phyloP scores from a whole-genome alignment of 1,140 invertebrate species.

The Formica exsecta region DNA sequence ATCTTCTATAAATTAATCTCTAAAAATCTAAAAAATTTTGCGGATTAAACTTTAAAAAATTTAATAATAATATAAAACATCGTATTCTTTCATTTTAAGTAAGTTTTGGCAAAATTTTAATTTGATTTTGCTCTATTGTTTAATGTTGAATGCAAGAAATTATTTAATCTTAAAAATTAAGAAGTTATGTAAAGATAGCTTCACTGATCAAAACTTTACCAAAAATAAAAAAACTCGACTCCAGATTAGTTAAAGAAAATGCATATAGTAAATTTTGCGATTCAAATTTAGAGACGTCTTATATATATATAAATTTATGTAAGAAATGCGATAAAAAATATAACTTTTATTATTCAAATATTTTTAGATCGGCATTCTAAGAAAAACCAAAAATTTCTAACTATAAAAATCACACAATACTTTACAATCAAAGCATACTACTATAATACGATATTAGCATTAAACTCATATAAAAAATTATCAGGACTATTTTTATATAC shows the following conservation, averaged over 20 bases:
- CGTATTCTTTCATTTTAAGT: slow-evolving; percentile 19
- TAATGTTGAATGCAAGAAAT: neutral
- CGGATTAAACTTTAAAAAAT: slow-evolving; percentile 1
- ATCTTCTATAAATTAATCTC: slow-evolving; percentile 17
- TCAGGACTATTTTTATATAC: slow-evolving; percentile 10
- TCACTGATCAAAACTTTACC: neutral
- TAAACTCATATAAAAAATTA: slow-evolving; percentile 16
- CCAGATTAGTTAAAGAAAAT: slow-evolving; percentile 12
- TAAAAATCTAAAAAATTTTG: neutral
- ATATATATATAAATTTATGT: neutral
- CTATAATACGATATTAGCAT: slow-evolving; percentile 23
- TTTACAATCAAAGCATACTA: neutral
- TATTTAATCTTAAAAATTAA: slow-evolving; percentile 29
- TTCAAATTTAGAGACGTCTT: slow-evolving; percentile 22
- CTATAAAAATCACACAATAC: slow-evolving; percentile 16
- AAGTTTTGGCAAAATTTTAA: slow-evolving; percentile 10
- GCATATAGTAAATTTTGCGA: slow-evolving; percentile 25
- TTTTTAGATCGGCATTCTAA: neutral
- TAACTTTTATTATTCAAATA: slow-evolving; percentile 26
- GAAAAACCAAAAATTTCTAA: slow-evolving; percentile 4
- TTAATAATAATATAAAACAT: slow-evolving; percentile 7
- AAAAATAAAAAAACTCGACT: neutral
- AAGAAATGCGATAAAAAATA: neutral
- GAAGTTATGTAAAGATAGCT: neutral
- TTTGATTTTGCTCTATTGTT: neutral